phyloP scores from a whole-genome alignment of 2,888 invertebrate species.

The Ferdinandea cuprea region DNA sequence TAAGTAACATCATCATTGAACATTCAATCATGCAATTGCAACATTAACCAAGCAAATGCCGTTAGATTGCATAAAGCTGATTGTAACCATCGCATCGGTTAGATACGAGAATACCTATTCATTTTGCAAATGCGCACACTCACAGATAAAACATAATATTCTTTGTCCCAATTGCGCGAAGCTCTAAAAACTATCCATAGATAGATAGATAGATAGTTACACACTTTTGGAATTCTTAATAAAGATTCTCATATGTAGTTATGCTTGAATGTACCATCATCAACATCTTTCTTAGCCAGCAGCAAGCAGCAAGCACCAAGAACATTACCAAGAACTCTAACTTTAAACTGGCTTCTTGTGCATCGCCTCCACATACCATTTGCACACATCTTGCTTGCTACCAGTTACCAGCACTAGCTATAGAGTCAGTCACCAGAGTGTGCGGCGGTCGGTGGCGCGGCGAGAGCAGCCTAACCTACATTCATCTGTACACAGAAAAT shows the following conservation, averaged over 20 bases:
- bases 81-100: slow-evolving; percentile 31
- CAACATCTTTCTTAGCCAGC: slow-evolving; percentile 39
- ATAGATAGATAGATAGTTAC: no score
- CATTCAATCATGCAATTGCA: slow-evolving; percentile 75
- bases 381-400: no score
- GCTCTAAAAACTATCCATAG: slow-evolving; percentile 16
- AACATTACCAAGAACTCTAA: slow-evolving; percentile 47
- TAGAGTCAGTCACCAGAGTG: slow-evolving; percentile 40
- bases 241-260: slow-evolving; percentile 59
- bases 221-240: slow-evolving; percentile 40
- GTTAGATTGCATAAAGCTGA: slow-evolving; percentile 73
- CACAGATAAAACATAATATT: slow-evolving; percentile 34
- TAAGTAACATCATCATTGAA: slow-evolving; percentile 68
- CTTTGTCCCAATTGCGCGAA: slow-evolving; percentile 65
- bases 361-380: slow-evolving; percentile 48
- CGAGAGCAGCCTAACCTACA: slow-evolving; percentile 66
- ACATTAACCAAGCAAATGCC: slow-evolving; percentile 70
- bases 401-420: slow-evolving; percentile 28
- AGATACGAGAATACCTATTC: slow-evolving; percentile 20
- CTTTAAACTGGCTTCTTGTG: no score
- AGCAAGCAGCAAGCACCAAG: slow-evolving; percentile 12
- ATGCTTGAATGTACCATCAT: slow-evolving; percentile 38
- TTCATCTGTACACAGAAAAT: slow-evolving; percentile 57
- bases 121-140: slow-evolving; percentile 25
- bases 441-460: slow-evolving; percentile 30